phyloP scores from a whole-genome alignment of 2,113 vertebrate species.

The Syngnathus scovelli region DNA sequence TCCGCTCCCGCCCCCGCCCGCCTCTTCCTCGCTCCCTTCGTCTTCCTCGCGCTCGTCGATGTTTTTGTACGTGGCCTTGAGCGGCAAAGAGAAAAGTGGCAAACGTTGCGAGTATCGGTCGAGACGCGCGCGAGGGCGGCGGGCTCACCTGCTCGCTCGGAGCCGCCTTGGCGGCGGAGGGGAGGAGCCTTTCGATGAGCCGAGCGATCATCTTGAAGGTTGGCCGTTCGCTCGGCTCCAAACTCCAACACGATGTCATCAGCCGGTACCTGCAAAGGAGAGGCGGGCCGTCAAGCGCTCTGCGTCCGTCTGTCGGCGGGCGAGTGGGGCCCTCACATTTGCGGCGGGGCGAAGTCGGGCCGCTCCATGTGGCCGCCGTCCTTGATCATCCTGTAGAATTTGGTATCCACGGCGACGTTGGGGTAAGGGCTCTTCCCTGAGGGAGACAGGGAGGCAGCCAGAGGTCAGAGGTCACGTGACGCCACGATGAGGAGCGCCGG shows the following conservation, averaged over 20 bases:
- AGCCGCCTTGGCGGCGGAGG: constrained; percentile 24
- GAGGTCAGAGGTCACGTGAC: neutral
- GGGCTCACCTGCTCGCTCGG: constrained; percentile 68
- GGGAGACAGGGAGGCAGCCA: neutral
- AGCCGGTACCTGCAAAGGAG: constrained; percentile 77
- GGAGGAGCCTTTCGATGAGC: constrained; percentile 74
- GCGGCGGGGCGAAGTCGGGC: constrained; percentile 79
- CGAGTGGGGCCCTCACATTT: constrained; percentile 70
- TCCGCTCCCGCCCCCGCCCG: constrained; percentile 5
- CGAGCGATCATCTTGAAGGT: constrained; percentile 80
- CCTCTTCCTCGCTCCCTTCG: constrained; percentile 24
- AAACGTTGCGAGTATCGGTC: neutral
- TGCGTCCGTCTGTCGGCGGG: no score
- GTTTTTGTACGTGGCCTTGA: constrained; percentile 44
- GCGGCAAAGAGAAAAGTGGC: neutral
- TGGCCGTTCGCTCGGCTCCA: constrained; percentile 82
- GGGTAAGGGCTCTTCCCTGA: constrained; percentile 91
- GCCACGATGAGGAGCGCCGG: neutral
- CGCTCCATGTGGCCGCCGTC: constrained; percentile 90
- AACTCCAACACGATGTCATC: constrained; percentile 87
- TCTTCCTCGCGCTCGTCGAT: constrained; percentile 34
- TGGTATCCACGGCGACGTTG: constrained; percentile 83
- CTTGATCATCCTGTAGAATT: constrained; percentile 94
- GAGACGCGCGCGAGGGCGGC: no score
- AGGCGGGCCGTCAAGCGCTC: neutral